Evolutionary conservation across 2,113 vertebrate species (phyloP).

Genomic region (Dipodomys spectabilis): DNA sequence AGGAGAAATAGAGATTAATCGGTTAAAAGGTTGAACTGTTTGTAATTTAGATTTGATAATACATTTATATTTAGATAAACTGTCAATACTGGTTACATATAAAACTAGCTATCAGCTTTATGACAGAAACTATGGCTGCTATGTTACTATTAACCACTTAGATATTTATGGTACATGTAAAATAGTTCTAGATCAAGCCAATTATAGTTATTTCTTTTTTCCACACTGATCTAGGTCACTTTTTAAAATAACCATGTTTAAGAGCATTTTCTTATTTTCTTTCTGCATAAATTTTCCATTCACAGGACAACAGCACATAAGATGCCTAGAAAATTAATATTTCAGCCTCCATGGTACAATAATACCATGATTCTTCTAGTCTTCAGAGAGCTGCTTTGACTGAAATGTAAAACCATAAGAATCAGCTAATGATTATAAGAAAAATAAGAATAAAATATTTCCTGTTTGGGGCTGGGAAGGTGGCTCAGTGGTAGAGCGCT

Average conservation of each 20-base stretch:
- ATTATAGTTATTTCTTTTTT: neutral
- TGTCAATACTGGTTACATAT: neutral
- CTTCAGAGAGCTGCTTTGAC: neutral
- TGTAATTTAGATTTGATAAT: neutral
- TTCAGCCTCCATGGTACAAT: neutral
- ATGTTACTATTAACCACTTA: neutral
- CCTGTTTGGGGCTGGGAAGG: neutral
- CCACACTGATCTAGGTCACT: neutral
- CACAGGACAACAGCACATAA: neutral
- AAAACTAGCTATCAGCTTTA: neutral
- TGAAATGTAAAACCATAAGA: neutral
- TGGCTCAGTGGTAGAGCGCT: too few species aligned
- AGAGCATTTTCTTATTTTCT: neutral
- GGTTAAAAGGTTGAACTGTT: neutral
- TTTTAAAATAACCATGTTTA: neutral
- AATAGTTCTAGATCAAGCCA: neutral
- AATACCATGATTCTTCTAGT: conserved; percentile 30
- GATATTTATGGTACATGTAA: neutral
- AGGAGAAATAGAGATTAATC: neutral
- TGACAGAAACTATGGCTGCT: neutral
- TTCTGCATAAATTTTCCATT: conserved; percentile 31
- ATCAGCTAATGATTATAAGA: neutral
- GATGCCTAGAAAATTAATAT: conserved; percentile 7
- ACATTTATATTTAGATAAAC: neutral
- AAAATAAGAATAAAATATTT: neutral